Conservation (phyloP, 2,888 invertebrate species). For the Callinectes sapidus region DNA sequence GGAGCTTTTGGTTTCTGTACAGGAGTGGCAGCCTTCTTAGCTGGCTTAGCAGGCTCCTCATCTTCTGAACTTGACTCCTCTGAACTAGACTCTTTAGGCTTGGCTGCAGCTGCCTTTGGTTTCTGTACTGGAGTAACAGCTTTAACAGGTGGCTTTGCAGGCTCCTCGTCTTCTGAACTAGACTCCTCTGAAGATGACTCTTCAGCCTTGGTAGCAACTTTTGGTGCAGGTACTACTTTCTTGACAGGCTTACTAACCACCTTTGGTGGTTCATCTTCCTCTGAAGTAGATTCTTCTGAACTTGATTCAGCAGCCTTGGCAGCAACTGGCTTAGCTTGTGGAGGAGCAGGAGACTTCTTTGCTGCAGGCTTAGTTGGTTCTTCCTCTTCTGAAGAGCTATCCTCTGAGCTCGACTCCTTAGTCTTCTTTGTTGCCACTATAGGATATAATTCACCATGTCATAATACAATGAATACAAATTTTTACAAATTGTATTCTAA, state of each 20-base stretch:
- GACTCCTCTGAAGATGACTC: constrained; percentile 60
- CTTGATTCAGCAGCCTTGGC: constrained; percentile 49
- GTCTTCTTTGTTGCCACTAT: constrained; percentile 29
- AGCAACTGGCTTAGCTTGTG: not conserved
- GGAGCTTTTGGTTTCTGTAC: not conserved
- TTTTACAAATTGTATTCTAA: not conserved
- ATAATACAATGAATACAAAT: not conserved
- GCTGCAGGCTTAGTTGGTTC: constrained; percentile 41
- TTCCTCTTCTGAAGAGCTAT: constrained; percentile 63
- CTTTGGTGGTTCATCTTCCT: constrained; percentile 57
- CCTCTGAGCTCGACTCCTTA: constrained; percentile 54
- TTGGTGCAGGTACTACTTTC: not conserved
- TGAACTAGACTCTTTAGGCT: constrained; percentile 51
- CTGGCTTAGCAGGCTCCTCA: constrained; percentile 50
- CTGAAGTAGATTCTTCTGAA: constrained; percentile 56
- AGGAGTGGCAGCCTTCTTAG: constrained; percentile 7
- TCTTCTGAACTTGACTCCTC: constrained; percentile 65
- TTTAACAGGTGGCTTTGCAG: constrained; percentile 49
- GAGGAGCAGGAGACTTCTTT: not conserved
- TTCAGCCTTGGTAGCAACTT: constrained; percentile 13
- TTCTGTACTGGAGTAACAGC: not conserved
- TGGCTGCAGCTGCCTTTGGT: not conserved
- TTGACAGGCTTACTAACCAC: not conserved
- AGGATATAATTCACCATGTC: not conserved
- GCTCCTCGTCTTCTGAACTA: constrained; percentile 52